A percentile compares a stretch with the other conserved stretches of the same genome.
Evolutionary conservation across 1,140 invertebrate species (phyloP).

Genomic region (Cyrtorhinus lividipennis): DNA sequence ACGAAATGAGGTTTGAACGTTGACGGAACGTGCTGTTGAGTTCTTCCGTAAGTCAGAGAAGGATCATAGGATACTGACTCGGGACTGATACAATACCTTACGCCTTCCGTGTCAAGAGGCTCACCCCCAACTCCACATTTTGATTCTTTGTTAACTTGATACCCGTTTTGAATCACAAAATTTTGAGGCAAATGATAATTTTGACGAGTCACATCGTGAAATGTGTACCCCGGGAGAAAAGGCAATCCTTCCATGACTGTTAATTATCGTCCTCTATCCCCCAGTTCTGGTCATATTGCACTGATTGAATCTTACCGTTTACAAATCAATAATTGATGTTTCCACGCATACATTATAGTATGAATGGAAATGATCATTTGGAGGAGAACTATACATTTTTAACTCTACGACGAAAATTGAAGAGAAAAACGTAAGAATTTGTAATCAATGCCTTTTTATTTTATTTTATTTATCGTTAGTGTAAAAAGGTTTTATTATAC

Average conservation of each 20-base stretch:
- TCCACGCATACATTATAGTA: too few relatives aligned
- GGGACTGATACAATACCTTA: slow-evolving; percentile 25
- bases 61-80: slow-evolving; percentile 33
- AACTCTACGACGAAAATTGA: too few relatives aligned
- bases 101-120: slow-evolving; percentile 24
- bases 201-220: slow-evolving; percentile 34
- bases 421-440: too few relatives aligned
- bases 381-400: too few relatives aligned
- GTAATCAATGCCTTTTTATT: too few relatives aligned
- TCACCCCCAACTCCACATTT: slow-evolving; percentile 31
- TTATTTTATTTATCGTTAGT: too few relatives aligned
- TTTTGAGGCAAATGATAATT: slow-evolving; percentile 35
- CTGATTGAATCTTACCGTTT: too few relatives aligned
- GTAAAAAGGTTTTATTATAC: too few relatives aligned
- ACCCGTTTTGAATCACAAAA: slow-evolving; percentile 35
- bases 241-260: slow-evolving; percentile 32
- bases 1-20: slow-evolving; percentile 37
- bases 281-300: too few relatives aligned
- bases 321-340: too few relatives aligned
- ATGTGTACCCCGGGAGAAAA: slow-evolving; percentile 37
- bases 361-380: too few relatives aligned
- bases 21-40: slow-evolving; percentile 32
- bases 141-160: slow-evolving; percentile 29
- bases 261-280: too few relatives aligned
- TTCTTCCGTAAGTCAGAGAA: slow-evolving; percentile 36